Percentiles rank a stretch among this genome's conserved stretches.
These are phyloP conservation scores for Anseranas semipalmata DNA, from an alignment of 2,113 vertebrate species.

Conservation along the genomic window DNA sequence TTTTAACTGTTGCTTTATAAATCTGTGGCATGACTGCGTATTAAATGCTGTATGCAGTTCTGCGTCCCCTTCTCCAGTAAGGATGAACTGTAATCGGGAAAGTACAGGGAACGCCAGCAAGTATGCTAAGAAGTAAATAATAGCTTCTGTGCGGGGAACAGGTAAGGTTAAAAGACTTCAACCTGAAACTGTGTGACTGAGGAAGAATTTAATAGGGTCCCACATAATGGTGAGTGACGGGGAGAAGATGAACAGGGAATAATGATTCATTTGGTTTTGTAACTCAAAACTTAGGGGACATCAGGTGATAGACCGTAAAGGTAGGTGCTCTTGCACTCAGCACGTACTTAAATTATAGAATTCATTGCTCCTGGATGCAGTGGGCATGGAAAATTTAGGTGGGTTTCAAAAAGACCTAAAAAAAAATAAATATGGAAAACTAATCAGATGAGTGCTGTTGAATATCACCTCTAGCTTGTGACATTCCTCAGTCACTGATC, in stretches of 20 bases:
- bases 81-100: neutral
- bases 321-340: neutral
- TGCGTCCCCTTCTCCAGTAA: neutral
- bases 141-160: neutral
- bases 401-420: neutral
- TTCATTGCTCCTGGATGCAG: neutral
- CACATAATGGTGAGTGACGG: neutral
- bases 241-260: neutral
- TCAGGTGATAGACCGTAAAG: neutral
- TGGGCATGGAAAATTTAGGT: neutral
- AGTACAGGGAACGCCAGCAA: neutral
- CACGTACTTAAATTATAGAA: neutral
- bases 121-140: neutral
- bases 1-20: neutral
- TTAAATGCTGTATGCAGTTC: neutral
- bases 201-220: neutral
- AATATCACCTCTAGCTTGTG: neutral
- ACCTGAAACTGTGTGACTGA: neutral
- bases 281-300: neutral
- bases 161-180: neutral
- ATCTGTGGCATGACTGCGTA: neutral
- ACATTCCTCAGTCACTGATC: rapidly evolving
- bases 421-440: neutral
- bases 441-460: neutral
- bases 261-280: neutral